Evolutionary conservation across 2,113 vertebrate species (phyloP).

Genomic region (Menidia beryllina): DNA sequence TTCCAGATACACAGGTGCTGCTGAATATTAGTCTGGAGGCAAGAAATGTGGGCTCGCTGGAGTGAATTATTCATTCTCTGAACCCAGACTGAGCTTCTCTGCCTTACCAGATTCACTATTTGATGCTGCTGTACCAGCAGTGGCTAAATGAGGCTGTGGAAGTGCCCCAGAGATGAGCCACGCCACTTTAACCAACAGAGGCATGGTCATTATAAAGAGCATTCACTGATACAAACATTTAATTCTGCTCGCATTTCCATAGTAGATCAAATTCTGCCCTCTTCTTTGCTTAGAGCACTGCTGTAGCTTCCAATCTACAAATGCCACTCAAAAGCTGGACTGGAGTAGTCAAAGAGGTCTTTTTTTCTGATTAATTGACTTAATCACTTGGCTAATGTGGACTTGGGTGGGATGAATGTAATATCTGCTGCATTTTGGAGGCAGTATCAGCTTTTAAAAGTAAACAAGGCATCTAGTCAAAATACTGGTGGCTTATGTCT

Average conservation of each 20-base stretch:
- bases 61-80: conserved; percentile 77
- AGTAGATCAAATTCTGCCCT: neutral
- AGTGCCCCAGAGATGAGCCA: conserved; percentile 19
- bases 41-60: conserved; percentile 57
- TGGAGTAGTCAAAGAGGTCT: neutral
- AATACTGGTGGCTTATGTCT: too few species aligned
- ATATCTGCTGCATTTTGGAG: neutral
- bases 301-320: neutral
- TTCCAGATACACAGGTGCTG: conserved; percentile 68
- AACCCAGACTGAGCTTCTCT: conserved; percentile 45
- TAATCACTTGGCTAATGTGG: conserved; percentile 10
- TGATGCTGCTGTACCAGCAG: conserved; percentile 55
- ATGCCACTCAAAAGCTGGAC: neutral
- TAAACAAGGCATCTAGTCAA: neutral
- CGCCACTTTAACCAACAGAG: neutral
- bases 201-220: neutral
- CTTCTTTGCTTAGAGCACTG: neutral
- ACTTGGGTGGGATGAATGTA: conserved; percentile 5
- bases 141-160: conserved; percentile 29
- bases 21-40: conserved; percentile 70
- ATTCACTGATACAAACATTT: conserved; percentile 8
- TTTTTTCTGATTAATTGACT: neutral
- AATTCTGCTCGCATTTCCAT: conserved; percentile 24
- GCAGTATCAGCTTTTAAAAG: neutral
- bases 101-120: conserved; percentile 52